Percentiles rank a stretch among this genome's conserved stretches.
These are phyloP conservation scores for Leptopterna dolabrata DNA, from an alignment of 2,888 invertebrate species.

Conservation along the genomic window DNA sequence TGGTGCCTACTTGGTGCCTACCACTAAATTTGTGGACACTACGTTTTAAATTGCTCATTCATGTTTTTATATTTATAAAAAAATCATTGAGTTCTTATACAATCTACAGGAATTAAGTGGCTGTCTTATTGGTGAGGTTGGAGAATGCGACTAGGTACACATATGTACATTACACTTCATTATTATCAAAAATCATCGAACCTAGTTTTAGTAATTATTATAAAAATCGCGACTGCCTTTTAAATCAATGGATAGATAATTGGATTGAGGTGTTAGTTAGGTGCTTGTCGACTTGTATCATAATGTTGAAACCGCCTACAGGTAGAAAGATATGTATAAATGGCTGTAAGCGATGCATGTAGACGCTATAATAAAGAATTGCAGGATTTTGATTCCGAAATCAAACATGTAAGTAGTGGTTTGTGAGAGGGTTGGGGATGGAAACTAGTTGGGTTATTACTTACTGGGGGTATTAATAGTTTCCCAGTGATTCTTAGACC, in stretches of 20 bases:
- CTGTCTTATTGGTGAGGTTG: background rate
- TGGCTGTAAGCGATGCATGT: background rate
- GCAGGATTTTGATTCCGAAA: slow-evolving; percentile 3
- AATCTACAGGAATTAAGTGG: background rate
- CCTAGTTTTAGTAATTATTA: background rate
- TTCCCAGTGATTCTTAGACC: background rate
- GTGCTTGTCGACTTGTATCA: background rate
- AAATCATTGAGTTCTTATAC: no score
- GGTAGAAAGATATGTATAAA: background rate
- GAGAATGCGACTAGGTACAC: background rate
- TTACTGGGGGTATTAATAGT: background rate
- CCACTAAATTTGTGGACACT: background rate
- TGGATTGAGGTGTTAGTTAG: background rate
- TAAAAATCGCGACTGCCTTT: background rate
- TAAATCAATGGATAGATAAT: background rate
- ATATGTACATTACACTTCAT: background rate
- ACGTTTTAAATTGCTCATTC: background rate
- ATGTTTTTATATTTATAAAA: no score
- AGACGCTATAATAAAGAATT: background rate
- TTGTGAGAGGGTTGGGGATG: background rate
- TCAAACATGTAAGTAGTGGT: background rate
- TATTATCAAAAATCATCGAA: background rate
- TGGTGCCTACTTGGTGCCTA: background rate
- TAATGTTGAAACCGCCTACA: background rate
- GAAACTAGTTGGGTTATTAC: background rate